Evolutionary conservation across 1,140 invertebrate genomes (phyloP).

Genomic region (Leptinotarsa undecemlineata): DNA sequence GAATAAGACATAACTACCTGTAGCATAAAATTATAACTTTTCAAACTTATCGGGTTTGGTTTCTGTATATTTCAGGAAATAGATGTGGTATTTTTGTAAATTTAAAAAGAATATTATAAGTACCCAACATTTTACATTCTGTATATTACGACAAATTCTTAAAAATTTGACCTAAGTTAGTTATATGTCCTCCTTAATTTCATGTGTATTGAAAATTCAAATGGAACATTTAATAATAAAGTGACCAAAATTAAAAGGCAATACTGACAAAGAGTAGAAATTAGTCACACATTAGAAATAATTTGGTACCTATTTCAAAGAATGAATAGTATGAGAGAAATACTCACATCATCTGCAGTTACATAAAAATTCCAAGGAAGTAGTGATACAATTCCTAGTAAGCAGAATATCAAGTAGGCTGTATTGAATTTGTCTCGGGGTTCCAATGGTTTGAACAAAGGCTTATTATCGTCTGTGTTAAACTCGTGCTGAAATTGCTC

Average conservation of each 20-base stretch:
- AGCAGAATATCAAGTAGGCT: slow-evolving; percentile 85
- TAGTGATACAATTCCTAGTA: slow-evolving; percentile 87
- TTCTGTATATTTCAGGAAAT: too few species aligned
- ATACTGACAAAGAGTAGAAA: background rate
- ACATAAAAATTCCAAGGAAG: slow-evolving; percentile 96
- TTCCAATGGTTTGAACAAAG: slow-evolving; percentile 59
- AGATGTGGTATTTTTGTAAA: too few species aligned
- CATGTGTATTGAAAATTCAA: too few species aligned
- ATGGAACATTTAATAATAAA: too few species aligned
- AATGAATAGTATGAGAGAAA: background rate
- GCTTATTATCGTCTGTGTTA: slow-evolving; percentile 56
- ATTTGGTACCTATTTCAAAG: too few species aligned
- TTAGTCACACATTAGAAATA: background rate
- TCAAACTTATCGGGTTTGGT: too few species aligned
- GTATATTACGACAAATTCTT: too few species aligned
- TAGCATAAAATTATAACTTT: background rate
- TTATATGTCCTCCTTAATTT: too few species aligned
- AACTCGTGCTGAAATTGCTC: slow-evolving; percentile 44
- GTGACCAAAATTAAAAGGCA: too few species aligned
- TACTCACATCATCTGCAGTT: slow-evolving; percentile 89
- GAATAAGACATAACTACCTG: background rate
- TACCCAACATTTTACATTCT: too few species aligned
- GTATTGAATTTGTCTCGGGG: slow-evolving; percentile 65
- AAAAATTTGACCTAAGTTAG: too few species aligned
- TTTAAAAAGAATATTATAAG: too few species aligned